Evolutionary conservation across 2,888 invertebrate species (phyloP).

Genomic region (Cyrtodaria siliqua): DNA sequence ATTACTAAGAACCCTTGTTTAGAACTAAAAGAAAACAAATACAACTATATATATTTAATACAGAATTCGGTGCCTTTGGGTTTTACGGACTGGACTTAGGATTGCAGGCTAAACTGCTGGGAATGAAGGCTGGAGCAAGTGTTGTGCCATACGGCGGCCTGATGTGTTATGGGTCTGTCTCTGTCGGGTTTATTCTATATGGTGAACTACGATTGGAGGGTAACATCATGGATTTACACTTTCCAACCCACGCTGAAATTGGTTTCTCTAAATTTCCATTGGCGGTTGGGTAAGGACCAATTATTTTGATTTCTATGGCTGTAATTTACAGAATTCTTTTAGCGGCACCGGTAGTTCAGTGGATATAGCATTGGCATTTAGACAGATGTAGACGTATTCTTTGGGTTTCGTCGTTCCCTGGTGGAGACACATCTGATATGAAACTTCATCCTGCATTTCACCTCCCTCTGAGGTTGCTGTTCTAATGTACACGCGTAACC

Average conservation of each 20-base stretch:
- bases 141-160: constrained; percentile 66
- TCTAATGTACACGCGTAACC: too few relatives aligned
- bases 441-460: too few relatives aligned
- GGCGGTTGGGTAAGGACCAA: constrained; percentile 68
- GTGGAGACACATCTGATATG: too few relatives aligned
- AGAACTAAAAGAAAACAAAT: too few relatives aligned
- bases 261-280: constrained; percentile 76
- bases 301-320: too few relatives aligned
- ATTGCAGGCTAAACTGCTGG: constrained; percentile 64
- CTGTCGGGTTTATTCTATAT: constrained; percentile 64
- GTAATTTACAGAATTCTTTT: too few relatives aligned
- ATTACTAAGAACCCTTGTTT: too few relatives aligned
- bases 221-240: constrained; percentile 65
- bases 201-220: constrained; percentile 70
- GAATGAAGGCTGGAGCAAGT: constrained; percentile 55
- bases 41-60: background rate
- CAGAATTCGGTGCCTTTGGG: constrained; percentile 68
- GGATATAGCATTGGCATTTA: too few relatives aligned
- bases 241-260: constrained; percentile 73
- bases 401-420: too few relatives aligned
- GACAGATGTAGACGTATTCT: too few relatives aligned
- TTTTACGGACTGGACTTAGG: constrained; percentile 68
- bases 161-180: constrained; percentile 61
- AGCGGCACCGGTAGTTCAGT: too few relatives aligned
- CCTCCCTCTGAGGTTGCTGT: too few relatives aligned